Percentiles rank a stretch among this genome's conserved stretches.
These are phyloP conservation scores for Sarcophaga bullata DNA, from an alignment of 1,140 invertebrate genomes.

Conservation along the genomic window DNA sequence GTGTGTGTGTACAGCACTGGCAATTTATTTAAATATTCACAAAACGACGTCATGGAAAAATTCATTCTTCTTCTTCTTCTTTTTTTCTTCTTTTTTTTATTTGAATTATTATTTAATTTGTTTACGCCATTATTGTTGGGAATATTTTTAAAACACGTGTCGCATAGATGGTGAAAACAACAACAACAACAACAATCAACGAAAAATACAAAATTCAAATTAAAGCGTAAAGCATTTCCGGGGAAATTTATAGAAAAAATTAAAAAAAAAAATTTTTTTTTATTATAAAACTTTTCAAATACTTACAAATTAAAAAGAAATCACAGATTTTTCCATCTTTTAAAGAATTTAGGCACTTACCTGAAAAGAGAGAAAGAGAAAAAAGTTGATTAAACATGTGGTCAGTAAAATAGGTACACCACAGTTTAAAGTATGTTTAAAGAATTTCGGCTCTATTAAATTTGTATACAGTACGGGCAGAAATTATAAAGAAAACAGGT, in stretches of 20 bases:
- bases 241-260: too few species aligned
- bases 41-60: background rate
- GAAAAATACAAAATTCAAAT: too few species aligned
- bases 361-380: background rate
- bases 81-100: background rate
- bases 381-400: background rate
- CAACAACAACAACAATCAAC: too few species aligned
- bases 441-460: too few species aligned
- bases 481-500: too few species aligned
- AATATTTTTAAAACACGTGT: constrained; percentile 13
- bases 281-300: background rate
- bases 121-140: background rate
- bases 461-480: too few species aligned
- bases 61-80: background rate
- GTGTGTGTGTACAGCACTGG: background rate
- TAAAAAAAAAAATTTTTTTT: too few species aligned
- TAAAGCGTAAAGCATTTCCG: too few species aligned
- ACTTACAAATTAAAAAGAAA: background rate
- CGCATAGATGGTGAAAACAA: background rate
- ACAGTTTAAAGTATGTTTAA: too few species aligned
- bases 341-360: background rate
- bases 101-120: constrained; percentile 1
- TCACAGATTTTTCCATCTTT: background rate
- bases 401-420: too few species aligned
- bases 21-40: constrained; percentile 25